phyloP scores from a whole-genome alignment of 2,113 vertebrate species.

The Naja naja region DNA sequence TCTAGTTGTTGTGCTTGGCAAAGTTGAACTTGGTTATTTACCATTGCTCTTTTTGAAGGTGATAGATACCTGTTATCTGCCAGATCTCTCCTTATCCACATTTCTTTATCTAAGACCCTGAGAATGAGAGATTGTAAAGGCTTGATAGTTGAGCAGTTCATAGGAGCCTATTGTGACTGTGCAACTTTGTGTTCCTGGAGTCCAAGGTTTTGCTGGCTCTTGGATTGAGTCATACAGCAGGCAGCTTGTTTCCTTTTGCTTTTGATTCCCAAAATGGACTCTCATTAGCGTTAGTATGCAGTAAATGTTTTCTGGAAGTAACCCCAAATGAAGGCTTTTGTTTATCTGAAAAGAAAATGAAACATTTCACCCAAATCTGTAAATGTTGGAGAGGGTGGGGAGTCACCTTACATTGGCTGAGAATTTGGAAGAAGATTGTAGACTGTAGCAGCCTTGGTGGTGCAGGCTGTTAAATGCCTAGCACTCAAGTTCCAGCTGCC shows the following conservation, averaged over 20 bases:
- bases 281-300: background rate
- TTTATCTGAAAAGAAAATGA: background rate
- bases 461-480: too few species aligned
- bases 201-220: background rate
- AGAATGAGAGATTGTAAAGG: constrained; percentile 5
- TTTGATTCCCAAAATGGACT: background rate
- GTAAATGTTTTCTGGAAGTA: background rate
- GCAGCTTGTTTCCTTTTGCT: background rate
- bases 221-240: background rate
- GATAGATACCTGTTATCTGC: constrained; percentile 10
- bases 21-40: background rate
- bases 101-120: constrained; percentile 3
- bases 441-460: too few species aligned
- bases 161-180: background rate
- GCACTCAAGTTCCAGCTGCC: too few species aligned
- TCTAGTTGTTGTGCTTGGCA: background rate
- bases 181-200: background rate
- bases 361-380: background rate
- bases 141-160: background rate
- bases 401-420: background rate
- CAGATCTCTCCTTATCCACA: background rate
- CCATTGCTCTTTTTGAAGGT: background rate
- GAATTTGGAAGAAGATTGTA: background rate
- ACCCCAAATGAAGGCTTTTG: background rate
- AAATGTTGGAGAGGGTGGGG: background rate